phyloP scores from a whole-genome alignment of 2,888 invertebrate genomes.

The Phymatocera aterrima region DNA sequence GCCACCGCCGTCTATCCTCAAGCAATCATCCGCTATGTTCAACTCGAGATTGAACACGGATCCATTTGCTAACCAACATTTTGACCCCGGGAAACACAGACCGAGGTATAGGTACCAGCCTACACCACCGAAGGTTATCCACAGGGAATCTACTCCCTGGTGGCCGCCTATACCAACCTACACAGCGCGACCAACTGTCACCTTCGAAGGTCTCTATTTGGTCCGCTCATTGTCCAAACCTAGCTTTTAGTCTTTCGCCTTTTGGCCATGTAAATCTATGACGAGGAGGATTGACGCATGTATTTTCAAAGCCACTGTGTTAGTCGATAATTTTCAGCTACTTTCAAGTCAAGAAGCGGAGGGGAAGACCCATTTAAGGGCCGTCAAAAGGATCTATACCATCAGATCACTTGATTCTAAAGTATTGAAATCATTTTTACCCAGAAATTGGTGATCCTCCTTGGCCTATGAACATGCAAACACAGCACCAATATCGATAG shows the following conservation, averaged over 20 bases:
- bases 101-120: slow-evolving; percentile 88
- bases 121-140: slow-evolving; percentile 75
- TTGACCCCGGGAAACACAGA: slow-evolving; percentile 85
- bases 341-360: background rate
- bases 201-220: slow-evolving; percentile 81
- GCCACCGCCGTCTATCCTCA: slow-evolving; percentile 73
- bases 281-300: slow-evolving; percentile 17
- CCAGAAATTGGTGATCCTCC: slow-evolving; percentile 17
- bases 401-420: background rate
- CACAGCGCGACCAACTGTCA: slow-evolving; percentile 81
- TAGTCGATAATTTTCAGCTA: background rate
- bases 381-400: background rate
- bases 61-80: slow-evolving; percentile 81
- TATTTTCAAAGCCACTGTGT: too few relatives aligned
- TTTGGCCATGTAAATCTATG: slow-evolving; percentile 10
- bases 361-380: too few relatives aligned
- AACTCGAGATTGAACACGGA: slow-evolving; percentile 63
- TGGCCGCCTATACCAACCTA: slow-evolving; percentile 77
- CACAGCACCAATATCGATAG: slow-evolving; percentile 64
- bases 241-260: slow-evolving; percentile 33
- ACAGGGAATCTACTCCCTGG: slow-evolving; percentile 75
- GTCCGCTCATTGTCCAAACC: slow-evolving; percentile 40
- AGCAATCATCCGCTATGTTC: slow-evolving; percentile 58
- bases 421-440: background rate
- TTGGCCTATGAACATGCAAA: slow-evolving; percentile 21